Percentiles rank a stretch among this genome's conserved stretches.
These are phyloP conservation scores for Geococcyx californianus DNA, from an alignment of 2,113 vertebrate genomes.

Conservation along the genomic window DNA sequence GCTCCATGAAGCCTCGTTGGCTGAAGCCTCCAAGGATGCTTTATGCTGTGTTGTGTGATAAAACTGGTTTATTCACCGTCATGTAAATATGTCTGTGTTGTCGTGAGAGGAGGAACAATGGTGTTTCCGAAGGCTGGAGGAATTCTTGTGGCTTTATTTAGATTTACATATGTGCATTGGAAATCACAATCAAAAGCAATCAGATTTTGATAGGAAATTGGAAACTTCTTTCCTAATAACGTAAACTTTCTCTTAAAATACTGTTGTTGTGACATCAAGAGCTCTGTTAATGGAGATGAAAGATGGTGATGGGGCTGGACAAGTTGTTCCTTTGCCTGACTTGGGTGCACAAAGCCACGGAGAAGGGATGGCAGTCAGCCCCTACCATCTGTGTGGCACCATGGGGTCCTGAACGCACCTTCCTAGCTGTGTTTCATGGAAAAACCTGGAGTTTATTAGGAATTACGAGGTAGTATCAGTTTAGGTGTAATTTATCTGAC, in stretches of 20 bases:
- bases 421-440: accelerated
- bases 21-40: neutral
- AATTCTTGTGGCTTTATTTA: neutral
- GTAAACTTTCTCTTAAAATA: accelerated
- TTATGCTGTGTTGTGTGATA: neutral
- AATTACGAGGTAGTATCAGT: neutral
- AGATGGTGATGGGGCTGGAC: neutral
- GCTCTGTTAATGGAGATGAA: neutral
- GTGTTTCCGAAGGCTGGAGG: neutral
- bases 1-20: neutral
- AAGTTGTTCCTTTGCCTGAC: too few relatives aligned
- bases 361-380: neutral
- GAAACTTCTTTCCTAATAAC: accelerated
- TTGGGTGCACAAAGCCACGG: accelerated
- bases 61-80: neutral
- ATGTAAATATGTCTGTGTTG: neutral
- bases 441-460: accelerated
- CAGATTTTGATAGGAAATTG: neutral
- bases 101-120: neutral
- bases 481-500: neutral
- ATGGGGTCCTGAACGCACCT: accelerated
- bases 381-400: neutral
- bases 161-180: accelerated
- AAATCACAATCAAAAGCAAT: neutral
- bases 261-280: accelerated